These are phyloP conservation scores for Sebastes diploproa DNA, from an alignment of 2,797 vertebrate genomes.

Conservation along the genomic window DNA sequence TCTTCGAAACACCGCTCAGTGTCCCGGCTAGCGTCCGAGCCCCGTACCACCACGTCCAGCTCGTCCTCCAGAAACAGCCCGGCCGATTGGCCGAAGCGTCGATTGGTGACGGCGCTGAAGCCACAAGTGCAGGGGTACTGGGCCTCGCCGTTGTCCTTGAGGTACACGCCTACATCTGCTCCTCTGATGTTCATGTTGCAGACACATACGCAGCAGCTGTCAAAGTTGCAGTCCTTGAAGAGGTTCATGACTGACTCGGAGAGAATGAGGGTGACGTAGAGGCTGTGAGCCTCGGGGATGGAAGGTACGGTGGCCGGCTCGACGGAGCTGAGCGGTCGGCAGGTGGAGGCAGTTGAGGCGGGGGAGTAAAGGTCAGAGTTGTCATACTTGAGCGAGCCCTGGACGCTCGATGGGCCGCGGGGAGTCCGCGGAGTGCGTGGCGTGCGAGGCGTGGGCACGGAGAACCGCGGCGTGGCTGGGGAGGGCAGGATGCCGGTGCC, in stretches of 20 bases:
- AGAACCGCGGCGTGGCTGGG: constrained; percentile 96
- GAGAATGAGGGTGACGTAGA: constrained; percentile 98
- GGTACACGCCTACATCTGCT: constrained; percentile 97
- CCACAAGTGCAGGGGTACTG: constrained; percentile 97
- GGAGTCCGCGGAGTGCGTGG: constrained; percentile 97
- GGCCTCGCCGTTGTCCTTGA: constrained; percentile 94
- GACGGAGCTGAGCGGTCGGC: constrained; percentile 95
- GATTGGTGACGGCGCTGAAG: constrained; percentile 98
- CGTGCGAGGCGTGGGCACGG: constrained; percentile 94
- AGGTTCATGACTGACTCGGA: constrained; percentile 99
- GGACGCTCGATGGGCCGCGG: constrained; percentile 95
- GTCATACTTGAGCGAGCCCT: constrained; percentile 97
- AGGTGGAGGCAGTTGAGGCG: constrained; percentile 96
- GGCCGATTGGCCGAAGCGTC: constrained; percentile 94
- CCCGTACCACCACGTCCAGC: constrained; percentile 94
- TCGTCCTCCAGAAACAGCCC: constrained; percentile 98
- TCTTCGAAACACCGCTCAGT: constrained; percentile 94
- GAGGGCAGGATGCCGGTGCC: constrained; percentile 94
- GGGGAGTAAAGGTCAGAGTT: constrained; percentile 98
- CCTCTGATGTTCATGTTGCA: constrained; percentile 99
- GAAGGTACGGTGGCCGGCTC: constrained; percentile 97
- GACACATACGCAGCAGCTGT: constrained; percentile 98
- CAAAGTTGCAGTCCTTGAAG: constrained; percentile 99
- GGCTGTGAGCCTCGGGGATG: constrained; percentile 97
- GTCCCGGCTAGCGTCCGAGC: constrained; percentile 92